Percentiles rank a stretch among this genome's conserved stretches.
Conservation (phyloP, 2,113 vertebrate species). For the Nothocercus nigrocapillus region DNA sequence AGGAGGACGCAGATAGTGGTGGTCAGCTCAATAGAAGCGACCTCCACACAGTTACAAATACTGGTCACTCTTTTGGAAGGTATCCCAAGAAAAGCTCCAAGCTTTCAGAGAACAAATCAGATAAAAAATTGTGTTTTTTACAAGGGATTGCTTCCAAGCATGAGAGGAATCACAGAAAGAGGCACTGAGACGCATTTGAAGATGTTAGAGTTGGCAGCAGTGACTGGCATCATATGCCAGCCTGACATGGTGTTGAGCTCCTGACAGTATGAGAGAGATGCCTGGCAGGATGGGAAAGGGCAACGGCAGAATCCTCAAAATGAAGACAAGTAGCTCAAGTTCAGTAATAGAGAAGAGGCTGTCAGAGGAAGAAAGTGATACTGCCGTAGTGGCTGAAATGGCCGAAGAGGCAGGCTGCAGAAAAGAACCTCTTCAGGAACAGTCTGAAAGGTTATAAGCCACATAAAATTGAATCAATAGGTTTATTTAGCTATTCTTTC, state of each 20-base stretch:
- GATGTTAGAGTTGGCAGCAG: conserved; percentile 37
- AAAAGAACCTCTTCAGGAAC: neutral
- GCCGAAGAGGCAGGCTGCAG: neutral
- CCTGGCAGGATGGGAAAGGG: conserved; percentile 52
- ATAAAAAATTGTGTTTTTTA: neutral
- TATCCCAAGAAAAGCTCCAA: neutral
- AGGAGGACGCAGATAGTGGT: rapidly evolving
- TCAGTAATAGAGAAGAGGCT: neutral
- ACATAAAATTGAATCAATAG: neutral
- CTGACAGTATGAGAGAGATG: conserved; percentile 7
- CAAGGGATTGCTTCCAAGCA: neutral
- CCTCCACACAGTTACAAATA: neutral
- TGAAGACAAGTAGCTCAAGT: conserved; percentile 3
- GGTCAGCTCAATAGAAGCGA: neutral
- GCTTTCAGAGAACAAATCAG: neutral
- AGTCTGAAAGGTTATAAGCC: neutral
- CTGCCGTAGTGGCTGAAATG: neutral
- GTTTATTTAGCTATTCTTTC: neutral
- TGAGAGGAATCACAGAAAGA: neutral
- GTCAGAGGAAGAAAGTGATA: neutral
- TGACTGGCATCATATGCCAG: conserved; percentile 13
- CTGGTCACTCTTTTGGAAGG: neutral
- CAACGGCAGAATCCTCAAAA: conserved; percentile 27
- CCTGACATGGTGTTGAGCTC: conserved; percentile 57
- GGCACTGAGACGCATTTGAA: neutral